These are phyloP conservation scores for Megastigmus dorsalis DNA, from an alignment of 2,888 invertebrate species.

Conservation along the genomic window DNA sequence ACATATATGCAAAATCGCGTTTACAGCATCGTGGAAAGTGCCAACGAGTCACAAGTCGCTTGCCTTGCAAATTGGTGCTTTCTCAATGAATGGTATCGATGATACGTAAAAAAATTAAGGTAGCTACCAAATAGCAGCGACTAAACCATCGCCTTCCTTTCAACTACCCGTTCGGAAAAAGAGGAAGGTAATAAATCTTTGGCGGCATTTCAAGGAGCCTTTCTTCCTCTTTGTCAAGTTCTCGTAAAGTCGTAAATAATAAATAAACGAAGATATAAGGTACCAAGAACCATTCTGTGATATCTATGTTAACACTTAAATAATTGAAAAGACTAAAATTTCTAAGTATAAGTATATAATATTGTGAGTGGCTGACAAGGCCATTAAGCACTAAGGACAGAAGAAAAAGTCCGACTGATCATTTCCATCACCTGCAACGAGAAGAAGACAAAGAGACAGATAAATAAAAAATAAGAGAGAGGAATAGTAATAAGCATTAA, in stretches of 20 bases:
- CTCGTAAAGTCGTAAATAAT: conserved; percentile 68
- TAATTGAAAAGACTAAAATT: conserved; percentile 74
- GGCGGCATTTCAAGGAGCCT: conserved; percentile 68
- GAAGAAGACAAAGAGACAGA: conserved; percentile 56
- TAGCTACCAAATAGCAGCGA: conserved; percentile 57
- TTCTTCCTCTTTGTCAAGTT: conserved; percentile 72
- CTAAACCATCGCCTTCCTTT: conserved; percentile 61
- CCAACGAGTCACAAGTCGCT: conserved; percentile 51
- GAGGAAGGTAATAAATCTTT: conserved; percentile 57
- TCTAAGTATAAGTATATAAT: conserved; percentile 74
- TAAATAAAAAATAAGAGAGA: conserved; percentile 48
- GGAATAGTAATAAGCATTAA: conserved; percentile 52
- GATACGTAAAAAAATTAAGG: conserved; percentile 57
- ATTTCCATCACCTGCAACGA: conserved; percentile 56
- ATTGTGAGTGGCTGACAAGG: conserved; percentile 54
- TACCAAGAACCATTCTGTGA: conserved; percentile 80
- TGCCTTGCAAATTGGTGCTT: conserved; percentile 54
- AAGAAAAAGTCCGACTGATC: conserved; percentile 51
- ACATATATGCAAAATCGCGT: conserved; percentile 47
- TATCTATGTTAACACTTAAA: conserved; percentile 77
- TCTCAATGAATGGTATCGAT: conserved; percentile 58
- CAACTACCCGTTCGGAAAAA: conserved; percentile 58
- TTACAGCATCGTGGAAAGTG: conserved; percentile 52
- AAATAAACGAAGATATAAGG: conserved; percentile 69
- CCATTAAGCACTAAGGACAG: conserved; percentile 45